Base-by-base conservation (phyloP, 1,140 invertebrate genomes). In the Eurytemora carolleeae region DNA sequence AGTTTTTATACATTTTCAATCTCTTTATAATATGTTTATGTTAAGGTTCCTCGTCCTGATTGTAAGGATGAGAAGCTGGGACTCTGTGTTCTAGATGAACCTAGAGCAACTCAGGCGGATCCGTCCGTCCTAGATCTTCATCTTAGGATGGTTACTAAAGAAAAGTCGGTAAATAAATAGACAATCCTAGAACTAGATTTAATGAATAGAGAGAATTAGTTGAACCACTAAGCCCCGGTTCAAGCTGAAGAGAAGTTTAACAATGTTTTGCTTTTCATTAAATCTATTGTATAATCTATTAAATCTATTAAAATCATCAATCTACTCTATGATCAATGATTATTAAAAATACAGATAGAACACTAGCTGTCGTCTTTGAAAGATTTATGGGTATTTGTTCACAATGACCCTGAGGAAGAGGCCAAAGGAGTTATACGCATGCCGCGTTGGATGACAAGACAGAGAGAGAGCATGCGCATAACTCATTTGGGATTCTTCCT, bases 41-140 rank as follows among this genome's bases (percentile, higher is more conserved):
- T 63, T 18, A 61, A 77, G 75, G 83, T 96, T 1, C 76, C 80
- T 19, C 77, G 86, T 20, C 90, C 90, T 1, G 85, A 92, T 66
- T 77, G 76, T 3, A 70, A 82, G 54, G 74, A 78, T 3, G 81
- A 85, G 44, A 78, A 79, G 57, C 66, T 90, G 55, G 95, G 95
- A 2, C 70, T 98, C 24, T 80, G 78, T 1, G 82, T 94, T 1
- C 71, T 98, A 23, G 95, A 99, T 71, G 95, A 99, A 70, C 95
- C 95, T 0, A 85, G 87, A 56, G 82, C 87, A 0, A 82, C 86
- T 65, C 95, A 98, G 74, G 94, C 89, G 63, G 95, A 99, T 66
- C 86, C 92, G 0, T 89, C 90, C 21, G 80, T 98, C 15, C 72
- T 98, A 1, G 89, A 96, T 69, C 78, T 98, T 62, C 87, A 95